Conservation (phyloP, 1,140 invertebrate species). For the Drosophila orosa region DNA sequence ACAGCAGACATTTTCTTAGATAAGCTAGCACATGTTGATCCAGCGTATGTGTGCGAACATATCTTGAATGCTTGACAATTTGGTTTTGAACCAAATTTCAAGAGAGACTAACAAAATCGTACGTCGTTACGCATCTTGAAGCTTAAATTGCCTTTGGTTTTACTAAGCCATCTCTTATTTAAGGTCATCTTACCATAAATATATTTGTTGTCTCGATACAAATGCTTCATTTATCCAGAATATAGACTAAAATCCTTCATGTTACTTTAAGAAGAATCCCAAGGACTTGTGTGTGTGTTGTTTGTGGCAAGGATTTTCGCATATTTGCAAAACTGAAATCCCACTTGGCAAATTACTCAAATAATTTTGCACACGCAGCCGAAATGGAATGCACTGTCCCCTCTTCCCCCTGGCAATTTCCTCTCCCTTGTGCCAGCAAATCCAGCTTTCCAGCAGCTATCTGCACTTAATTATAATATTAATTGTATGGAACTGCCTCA, state of each 20-base stretch:
- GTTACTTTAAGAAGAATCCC: not conserved
- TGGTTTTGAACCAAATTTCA: too few relatives aligned
- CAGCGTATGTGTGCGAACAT: too few relatives aligned
- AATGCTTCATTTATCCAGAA: not conserved
- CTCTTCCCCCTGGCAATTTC: not conserved
- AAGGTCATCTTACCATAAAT: not conserved
- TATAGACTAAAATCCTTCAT: not conserved
- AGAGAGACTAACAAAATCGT: too few relatives aligned
- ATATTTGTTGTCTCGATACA: not conserved
- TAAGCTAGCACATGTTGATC: too few relatives aligned
- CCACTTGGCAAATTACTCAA: conserved; percentile 30
- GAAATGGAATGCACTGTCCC: conserved; percentile 25
- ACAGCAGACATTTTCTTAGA: not conserved
- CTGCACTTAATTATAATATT: conserved; percentile 63
- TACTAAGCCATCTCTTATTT: too few relatives aligned
- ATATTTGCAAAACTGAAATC: conserved; percentile 19
- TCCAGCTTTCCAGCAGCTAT: conserved; percentile 17
- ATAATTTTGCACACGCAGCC: conserved; percentile 42
- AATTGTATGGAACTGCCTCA: conserved; percentile 59
- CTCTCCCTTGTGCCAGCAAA: not conserved
- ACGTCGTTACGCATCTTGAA: too few relatives aligned
- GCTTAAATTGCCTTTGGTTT: too few relatives aligned
- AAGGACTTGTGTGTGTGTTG: conserved; percentile 13
- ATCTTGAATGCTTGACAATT: too few relatives aligned
- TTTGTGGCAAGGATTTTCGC: conserved; percentile 24